Percentiles rank a stretch among this genome's conserved stretches.
These are phyloP conservation scores for Squalus acanthias DNA, from an alignment of 2,797 vertebrate genomes.

Conservation along the genomic window DNA sequence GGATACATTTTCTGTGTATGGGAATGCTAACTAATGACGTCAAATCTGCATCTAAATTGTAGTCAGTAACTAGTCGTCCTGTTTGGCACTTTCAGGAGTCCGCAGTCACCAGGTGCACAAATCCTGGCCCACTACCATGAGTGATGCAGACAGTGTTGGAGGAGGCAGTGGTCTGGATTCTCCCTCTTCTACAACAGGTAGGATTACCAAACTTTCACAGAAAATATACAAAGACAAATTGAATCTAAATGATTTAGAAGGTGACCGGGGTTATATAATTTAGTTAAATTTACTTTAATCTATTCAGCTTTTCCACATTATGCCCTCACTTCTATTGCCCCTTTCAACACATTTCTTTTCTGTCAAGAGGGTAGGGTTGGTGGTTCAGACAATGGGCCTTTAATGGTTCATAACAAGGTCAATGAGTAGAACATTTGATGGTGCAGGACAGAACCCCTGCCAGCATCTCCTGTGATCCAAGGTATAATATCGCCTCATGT, in stretches of 20 bases:
- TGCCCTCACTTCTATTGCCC: neutral
- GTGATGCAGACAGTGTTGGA: conserved; percentile 64
- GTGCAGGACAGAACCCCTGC: neutral
- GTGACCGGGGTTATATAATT: neutral
- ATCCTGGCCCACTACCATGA: conserved; percentile 76
- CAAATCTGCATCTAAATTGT: neutral
- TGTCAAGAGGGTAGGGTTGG: neutral
- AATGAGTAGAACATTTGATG: neutral
- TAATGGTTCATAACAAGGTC: neutral
- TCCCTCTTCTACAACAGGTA: conserved; percentile 61
- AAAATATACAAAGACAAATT: neutral
- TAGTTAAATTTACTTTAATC: neutral
- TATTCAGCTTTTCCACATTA: neutral
- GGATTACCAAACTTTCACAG: neutral
- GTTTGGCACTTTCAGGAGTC: conserved; percentile 56
- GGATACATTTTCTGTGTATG: neutral
- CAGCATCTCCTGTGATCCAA: neutral
- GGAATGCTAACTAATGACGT: neutral
- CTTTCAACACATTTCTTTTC: neutral
- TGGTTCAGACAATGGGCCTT: neutral
- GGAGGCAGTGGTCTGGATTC: conserved; percentile 63
- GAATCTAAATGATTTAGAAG: neutral
- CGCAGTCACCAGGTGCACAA: conserved; percentile 77
- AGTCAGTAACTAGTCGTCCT: neutral
- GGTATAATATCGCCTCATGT: too few relatives aligned